Evolutionary conservation across 1,140 invertebrate genomes (phyloP).

Genomic region (Chlorops oryzae): DNA sequence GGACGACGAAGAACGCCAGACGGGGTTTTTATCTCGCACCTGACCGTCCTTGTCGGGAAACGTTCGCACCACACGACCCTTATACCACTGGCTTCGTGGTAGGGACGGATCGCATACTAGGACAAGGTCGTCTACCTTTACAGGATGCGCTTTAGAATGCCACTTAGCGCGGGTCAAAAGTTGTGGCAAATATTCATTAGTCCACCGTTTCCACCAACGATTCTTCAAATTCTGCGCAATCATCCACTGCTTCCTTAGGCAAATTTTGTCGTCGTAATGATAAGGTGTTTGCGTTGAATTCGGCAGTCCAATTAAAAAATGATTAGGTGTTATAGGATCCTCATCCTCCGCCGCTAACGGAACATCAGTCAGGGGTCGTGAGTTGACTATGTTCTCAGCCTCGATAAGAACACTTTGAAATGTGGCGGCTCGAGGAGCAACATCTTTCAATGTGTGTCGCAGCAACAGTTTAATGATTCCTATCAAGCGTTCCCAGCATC

Average conservation of each 20-base stretch:
- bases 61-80: no score
- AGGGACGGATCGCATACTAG: conserved; percentile 22
- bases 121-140: conserved; percentile 28
- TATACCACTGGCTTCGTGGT: conserved; percentile 24
- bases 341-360: conserved; percentile 21
- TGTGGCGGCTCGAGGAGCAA: conserved; percentile 2
- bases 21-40: no score
- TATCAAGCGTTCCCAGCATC: conserved; percentile 22
- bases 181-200: conserved; percentile 22
- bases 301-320: conserved; percentile 22
- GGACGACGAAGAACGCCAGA: no score
- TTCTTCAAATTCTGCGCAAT: conserved; percentile 24
- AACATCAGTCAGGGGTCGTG: conserved; percentile 33
- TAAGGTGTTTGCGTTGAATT: conserved; percentile 11
- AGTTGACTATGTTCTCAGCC: conserved; percentile 30
- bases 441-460: background rate
- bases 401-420: conserved; percentile 23
- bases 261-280: conserved; percentile 8
- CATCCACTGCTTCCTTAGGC: conserved; percentile 20
- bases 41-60: no score
- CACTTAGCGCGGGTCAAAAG: conserved; percentile 25
- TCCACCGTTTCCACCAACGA: conserved; percentile 27
- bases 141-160: conserved; percentile 12
- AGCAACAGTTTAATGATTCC: conserved; percentile 1
- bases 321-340: conserved; percentile 32